Evolutionary conservation across 2,888 invertebrate genomes (phyloP), one percentile per base, ranked within the genome.

Genomic region (Drosophila algonquin): DNA sequence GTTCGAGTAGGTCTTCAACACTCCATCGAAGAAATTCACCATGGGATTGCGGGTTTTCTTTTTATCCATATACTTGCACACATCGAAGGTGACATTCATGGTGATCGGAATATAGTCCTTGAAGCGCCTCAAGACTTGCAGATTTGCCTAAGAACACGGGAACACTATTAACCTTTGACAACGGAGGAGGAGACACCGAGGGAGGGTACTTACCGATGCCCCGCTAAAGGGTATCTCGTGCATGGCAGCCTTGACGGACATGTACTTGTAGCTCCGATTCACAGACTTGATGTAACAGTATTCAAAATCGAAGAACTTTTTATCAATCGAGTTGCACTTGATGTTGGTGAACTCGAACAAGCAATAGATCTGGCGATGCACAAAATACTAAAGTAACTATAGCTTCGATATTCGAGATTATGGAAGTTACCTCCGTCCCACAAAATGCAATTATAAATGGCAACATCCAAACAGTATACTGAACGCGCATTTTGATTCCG

Each of bases 211-310:
- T 48, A 70, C 70, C 53, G 35, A 12, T 27, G 14, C 16, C 0
- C 45, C n/a, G 1, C 7, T 48, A 1, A 69, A 2, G 3, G 70
- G 70, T 5, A 21, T 0, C 2, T 27, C 2, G 21, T 45, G 21
- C 8, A 69, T 4, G 10, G 12, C 9, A 1, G 30, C 16, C 56
- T 18, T 69, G 4, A 52, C 1, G 3, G 70, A 56, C 12, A 70
- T 55, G 10, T 70, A 70, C n/a, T 70, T 70, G 47, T 68, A 70
- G 30, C 44, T 61, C 16, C 69, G 52, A 30, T 70, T 70, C 1
- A 68, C 56, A 0, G 70, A 51, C 32, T 70, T 70, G 3, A 70
- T 56, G 55, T 35, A 48, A 27, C 70, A 70, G 10, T 56, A 40
- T 3, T 70, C 69, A 2, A 70, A 70, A 0, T 46, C 18, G 0